A percentile compares a stretch with the other conserved stretches of the same genome.
Evolutionary conservation across 1,140 invertebrate species (phyloP).

Genomic region (Pararge aegeria): DNA sequence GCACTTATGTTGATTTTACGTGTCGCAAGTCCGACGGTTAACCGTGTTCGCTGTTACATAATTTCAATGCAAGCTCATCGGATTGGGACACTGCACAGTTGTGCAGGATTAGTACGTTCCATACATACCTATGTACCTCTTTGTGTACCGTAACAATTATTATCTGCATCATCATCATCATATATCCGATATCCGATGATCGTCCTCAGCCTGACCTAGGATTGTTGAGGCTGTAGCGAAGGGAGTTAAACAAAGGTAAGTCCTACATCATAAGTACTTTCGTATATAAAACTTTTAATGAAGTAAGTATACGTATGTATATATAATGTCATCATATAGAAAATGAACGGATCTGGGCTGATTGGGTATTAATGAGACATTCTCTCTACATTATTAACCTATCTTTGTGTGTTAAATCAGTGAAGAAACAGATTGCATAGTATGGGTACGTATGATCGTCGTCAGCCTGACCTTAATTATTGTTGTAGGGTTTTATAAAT

Average conservation of each 20-base stretch:
- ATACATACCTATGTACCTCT: conserved; percentile 10
- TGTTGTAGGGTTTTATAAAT: no score
- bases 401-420: neutral
- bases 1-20: conserved; percentile 8
- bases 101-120: conserved; percentile 14
- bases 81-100: conserved; percentile 22
- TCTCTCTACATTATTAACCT: conserved; percentile 7
- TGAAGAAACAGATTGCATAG: conserved; percentile 6
- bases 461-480: no score
- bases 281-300: no score
- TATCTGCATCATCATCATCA: no score
- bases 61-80: conserved; percentile 20
- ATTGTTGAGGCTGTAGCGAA: no score
- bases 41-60: conserved; percentile 10
- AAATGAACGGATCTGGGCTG: conserved; percentile 12
- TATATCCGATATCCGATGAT: no score
- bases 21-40: neutral
- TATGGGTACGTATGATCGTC: no score
- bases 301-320: neutral
- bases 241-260: no score
- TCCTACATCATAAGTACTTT: no score
- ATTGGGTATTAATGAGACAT: conserved; percentile 25
- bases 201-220: no score
- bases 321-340: conserved; percentile 22
- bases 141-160: neutral